These are phyloP conservation scores for Ceratosolen solmsi DNA, from an alignment of 1,140 invertebrate species.

Conservation along the genomic window DNA sequence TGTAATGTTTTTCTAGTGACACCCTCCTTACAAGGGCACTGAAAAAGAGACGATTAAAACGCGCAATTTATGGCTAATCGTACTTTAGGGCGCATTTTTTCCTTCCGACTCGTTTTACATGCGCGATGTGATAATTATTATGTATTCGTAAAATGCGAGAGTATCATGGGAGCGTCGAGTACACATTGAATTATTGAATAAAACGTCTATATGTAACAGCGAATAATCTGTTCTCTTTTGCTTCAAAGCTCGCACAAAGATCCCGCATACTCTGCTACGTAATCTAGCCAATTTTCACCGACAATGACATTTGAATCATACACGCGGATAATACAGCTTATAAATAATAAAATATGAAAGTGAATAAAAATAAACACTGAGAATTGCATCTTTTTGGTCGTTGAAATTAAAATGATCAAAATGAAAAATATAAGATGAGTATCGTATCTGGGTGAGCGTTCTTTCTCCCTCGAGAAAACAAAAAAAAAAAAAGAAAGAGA, in stretches of 20 bases:
- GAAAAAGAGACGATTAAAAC: conserved; percentile 22
- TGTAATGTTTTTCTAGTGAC: conserved; percentile 25
- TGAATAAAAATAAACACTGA: not conserved
- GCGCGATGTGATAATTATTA: conserved; percentile 62
- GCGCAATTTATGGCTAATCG: conserved; percentile 44
- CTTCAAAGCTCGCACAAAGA: conserved; percentile 57
- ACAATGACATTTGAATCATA: conserved; percentile 13
- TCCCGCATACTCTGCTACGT: conserved; percentile 53
- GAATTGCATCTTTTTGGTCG: not conserved
- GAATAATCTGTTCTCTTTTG: conserved; percentile 49
- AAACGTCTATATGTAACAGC: conserved; percentile 55
- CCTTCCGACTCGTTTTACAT: conserved; percentile 53
- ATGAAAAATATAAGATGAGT: not conserved
- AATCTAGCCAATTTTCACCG: conserved; percentile 64
- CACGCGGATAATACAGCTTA: not conserved
- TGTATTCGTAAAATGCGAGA: conserved; percentile 44
- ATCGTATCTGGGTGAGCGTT: not conserved
- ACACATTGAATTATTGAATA: conserved; percentile 19
- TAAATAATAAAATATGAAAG: conserved; percentile 4
- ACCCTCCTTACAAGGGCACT: not conserved
- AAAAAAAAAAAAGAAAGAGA: no score
- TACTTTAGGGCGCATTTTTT: conserved; percentile 50
- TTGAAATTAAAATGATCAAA: not conserved
- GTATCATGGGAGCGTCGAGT: conserved; percentile 16
- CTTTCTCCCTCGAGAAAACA: not conserved